A percentile compares a stretch with the other conserved stretches of the same genome.
These are phyloP conservation scores for Phenganax marumi DNA, from an alignment of 92 coral and sea anemone genomes.

Conservation along the genomic window DNA sequence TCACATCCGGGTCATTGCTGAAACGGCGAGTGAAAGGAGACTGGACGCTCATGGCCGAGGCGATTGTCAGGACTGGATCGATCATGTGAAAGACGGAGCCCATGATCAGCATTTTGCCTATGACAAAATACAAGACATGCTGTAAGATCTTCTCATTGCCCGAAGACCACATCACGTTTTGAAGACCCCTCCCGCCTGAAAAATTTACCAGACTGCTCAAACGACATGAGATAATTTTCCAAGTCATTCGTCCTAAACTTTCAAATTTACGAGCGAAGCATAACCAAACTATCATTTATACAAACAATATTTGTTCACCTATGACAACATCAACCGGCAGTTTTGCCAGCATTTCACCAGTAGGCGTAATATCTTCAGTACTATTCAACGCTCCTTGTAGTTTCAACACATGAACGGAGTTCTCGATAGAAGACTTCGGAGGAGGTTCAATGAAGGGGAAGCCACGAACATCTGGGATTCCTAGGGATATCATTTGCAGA, in stretches of 20 bases:
- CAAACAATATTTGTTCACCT: conserved; percentile 37
- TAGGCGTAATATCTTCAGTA: conserved; percentile 70
- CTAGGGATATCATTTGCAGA: conserved; percentile 91
- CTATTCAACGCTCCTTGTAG: conserved; percentile 93
- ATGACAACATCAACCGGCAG: conserved; percentile 96
- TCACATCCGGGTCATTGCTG: conserved; percentile 92
- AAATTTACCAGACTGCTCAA: no score
- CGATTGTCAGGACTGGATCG: conserved; percentile 90
- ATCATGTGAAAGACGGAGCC: conserved; percentile 95
- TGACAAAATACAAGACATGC: not conserved
- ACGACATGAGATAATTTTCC: no score
- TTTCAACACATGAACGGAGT: conserved; percentile 76
- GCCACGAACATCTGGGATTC: conserved; percentile 78
- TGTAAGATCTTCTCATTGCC: no score
- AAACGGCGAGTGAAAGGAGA: conserved; percentile 95
- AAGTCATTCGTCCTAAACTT: no score
- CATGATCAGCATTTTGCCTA: conserved; percentile 85
- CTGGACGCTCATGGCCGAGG: conserved; percentile 99
- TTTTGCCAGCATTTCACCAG: conserved; percentile 86
- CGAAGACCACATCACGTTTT: no score
- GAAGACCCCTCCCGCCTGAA: no score
- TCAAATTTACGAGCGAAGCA: not conserved
- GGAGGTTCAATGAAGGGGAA: conserved; percentile 97
- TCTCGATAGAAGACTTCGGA: conserved; percentile 84
- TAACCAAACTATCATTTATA: not conserved